Base-by-base conservation (phyloP, 2,888 invertebrate species). In the Meganola albula region DNA sequence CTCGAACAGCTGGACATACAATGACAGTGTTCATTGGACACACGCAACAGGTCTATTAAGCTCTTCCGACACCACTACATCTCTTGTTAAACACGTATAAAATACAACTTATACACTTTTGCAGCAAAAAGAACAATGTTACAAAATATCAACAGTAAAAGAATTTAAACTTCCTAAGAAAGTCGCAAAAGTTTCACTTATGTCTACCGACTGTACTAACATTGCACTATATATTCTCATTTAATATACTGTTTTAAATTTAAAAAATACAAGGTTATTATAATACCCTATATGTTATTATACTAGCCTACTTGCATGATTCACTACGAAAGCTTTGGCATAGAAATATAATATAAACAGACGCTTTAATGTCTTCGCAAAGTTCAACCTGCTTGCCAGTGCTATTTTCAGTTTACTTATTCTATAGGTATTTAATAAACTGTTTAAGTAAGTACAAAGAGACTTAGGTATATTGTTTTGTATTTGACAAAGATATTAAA, bases 1-100 rank as follows among this genome's bases (percentile, higher is more conserved):
- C 20, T 25, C 37, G 42, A 36, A 28, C 37, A 28, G 35, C 27
- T 36, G 35, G 36, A 51, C 4, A 46, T 37, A 44, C 38, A 48
- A 46, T 53, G 56, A 49, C 48, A 53, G 48, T 49, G 51, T 50
- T 58, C 63, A 69, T 75, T 67, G 68, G 59, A 70, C 63, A 66
- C 57, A 47, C 44, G 76, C 79, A 80, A 79, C 79, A 80, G 63
- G 79, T 74, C 64, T 68, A 76, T 77, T 78, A 76, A 50, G 51
- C 47, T 60, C 57, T 75, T 75, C 76, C 74, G 74, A 65, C 69
- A 67, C 44, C 48, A 43, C 37, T 41, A 43, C 51, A 48, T 37
- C 53, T 58, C 62, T 63, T 63, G 56, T 55, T 61, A 63, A 16
- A 59, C 55, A 35, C 50, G 42, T 46, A 56, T 55, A 59, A 59